A percentile compares a stretch with the other conserved stretches of the same genome.
Evolutionary conservation across 2,888 invertebrate species (phyloP).

Genomic region (Tyria jacobaeae): DNA sequence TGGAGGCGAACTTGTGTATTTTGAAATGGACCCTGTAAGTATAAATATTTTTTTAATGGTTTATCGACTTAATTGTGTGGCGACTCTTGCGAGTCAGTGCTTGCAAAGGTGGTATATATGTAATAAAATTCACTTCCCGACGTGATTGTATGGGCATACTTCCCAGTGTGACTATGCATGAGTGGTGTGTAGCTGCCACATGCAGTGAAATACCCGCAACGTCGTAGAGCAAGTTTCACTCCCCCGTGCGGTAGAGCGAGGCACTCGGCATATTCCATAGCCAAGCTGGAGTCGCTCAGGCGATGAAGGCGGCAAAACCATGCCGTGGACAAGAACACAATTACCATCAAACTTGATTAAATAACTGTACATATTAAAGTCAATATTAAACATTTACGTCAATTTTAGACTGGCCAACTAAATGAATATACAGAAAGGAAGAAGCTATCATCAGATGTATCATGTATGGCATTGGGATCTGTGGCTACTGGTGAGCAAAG

Average conservation of each 20-base stretch:
- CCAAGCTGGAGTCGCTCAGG: slow-evolving; percentile 90
- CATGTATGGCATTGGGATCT: slow-evolving; percentile 99
- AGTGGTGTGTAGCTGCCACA: slow-evolving; percentile 84
- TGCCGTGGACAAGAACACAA: slow-evolving; percentile 86
- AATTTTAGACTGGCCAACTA: slow-evolving; percentile 95
- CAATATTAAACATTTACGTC: not conserved
- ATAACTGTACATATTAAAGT: not conserved
- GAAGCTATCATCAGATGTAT: slow-evolving; percentile 98
- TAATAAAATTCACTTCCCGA: too few relatives aligned
- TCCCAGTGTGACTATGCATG: slow-evolving; percentile 59
- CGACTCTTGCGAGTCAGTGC: slow-evolving; percentile 65
- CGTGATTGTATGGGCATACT: slow-evolving; percentile 71
- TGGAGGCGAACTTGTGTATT: slow-evolving; percentile 99
- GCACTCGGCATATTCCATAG: slow-evolving; percentile 91
- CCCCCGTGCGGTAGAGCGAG: slow-evolving; percentile 82
- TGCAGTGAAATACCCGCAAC: slow-evolving; percentile 86
- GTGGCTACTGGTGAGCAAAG: slow-evolving; percentile 98
- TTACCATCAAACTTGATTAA: not conserved
- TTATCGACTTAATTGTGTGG: slow-evolving; percentile 73
- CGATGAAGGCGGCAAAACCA: slow-evolving; percentile 90
- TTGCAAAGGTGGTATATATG: too few relatives aligned
- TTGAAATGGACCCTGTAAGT: slow-evolving; percentile 99
- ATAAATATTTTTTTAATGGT: slow-evolving; percentile 7
- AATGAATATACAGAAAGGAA: slow-evolving; percentile 99
- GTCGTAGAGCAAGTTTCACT: slow-evolving; percentile 88